Conservation (phyloP, 1,140 invertebrate genomes). For the Spodoptera frugiperda region DNA sequence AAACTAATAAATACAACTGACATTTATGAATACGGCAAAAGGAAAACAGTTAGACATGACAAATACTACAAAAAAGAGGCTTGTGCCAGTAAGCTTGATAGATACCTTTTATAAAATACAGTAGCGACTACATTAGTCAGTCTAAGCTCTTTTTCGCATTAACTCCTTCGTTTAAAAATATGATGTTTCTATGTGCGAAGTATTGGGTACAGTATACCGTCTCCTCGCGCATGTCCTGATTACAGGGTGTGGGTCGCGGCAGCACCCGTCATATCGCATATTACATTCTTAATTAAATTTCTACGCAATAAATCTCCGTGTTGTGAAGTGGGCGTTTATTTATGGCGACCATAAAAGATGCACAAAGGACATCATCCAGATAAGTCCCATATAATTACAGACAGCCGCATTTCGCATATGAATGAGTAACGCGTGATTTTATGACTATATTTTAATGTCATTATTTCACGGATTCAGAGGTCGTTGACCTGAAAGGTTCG, state of each 20-base stretch:
- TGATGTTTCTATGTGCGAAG: constrained; percentile 11
- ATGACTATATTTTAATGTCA: neutral
- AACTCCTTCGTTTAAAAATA: neutral
- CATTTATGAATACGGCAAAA: constrained; percentile 34
- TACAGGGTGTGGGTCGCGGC: constrained; percentile 18
- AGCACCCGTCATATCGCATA: constrained; percentile 9
- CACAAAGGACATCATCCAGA: constrained; percentile 67
- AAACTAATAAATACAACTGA: constrained; percentile 12
- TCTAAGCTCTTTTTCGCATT: constrained; percentile 18
- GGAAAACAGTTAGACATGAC: constrained; percentile 1
- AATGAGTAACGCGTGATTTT: constrained; percentile 38
- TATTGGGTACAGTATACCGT: neutral
- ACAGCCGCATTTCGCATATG: constrained; percentile 4
- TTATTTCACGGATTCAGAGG: constrained; percentile 41
- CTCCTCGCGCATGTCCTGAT: constrained; percentile 10
- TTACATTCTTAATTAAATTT: constrained; percentile 65
- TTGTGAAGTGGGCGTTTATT: constrained; percentile 67
- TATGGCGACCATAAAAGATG: constrained; percentile 70
- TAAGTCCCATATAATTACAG: constrained; percentile 52
- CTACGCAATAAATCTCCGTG: constrained; percentile 59
- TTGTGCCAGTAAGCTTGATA: neutral
- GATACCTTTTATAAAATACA: constrained; percentile 4
- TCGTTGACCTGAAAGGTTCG: constrained; percentile 12
- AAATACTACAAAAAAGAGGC: constrained; percentile 11
- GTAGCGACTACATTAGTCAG: constrained; percentile 13